A percentile compares a stretch with the other conserved stretches of the same genome.
Conservation (phyloP, 2,797 vertebrate genomes). For the Thalassophryne amazonica region DNA sequence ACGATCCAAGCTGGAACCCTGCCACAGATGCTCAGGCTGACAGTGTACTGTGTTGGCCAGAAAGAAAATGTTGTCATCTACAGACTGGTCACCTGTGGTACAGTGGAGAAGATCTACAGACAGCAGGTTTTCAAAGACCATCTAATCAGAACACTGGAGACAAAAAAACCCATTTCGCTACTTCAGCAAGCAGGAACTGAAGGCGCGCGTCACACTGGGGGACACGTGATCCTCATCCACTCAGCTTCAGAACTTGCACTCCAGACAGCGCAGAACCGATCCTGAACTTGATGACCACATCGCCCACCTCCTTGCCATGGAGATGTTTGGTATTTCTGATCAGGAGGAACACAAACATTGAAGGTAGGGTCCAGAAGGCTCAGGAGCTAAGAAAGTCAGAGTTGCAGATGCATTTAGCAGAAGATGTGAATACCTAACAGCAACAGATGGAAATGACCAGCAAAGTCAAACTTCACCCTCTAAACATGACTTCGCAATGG, state of each 20-base stretch:
- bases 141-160: constrained; percentile 88
- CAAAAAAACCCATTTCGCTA: constrained; percentile 92
- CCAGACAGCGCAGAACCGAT: constrained; percentile 81
- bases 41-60: constrained; percentile 92
- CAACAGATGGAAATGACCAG: not conserved
- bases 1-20: constrained; percentile 97
- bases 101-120: constrained; percentile 94
- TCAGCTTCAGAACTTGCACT: constrained; percentile 86
- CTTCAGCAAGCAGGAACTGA: constrained; percentile 91
- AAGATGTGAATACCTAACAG: constrained; percentile 47
- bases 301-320: constrained; percentile 80
- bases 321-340: constrained; percentile 92
- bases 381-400: constrained; percentile 89
- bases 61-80: too few relatives aligned
- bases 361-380: constrained; percentile 88
- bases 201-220: constrained; percentile 88
- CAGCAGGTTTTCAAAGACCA: constrained; percentile 96
- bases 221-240: constrained; percentile 83
- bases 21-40: constrained; percentile 92
- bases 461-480: not conserved
- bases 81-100: constrained; percentile 92
- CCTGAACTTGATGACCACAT: constrained; percentile 85
- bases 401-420: constrained; percentile 76
- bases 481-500: not conserved
- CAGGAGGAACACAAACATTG: constrained; percentile 85